These are phyloP conservation scores for Blastobasis adustella DNA, from an alignment of 2,888 invertebrate species.

Conservation along the genomic window DNA sequence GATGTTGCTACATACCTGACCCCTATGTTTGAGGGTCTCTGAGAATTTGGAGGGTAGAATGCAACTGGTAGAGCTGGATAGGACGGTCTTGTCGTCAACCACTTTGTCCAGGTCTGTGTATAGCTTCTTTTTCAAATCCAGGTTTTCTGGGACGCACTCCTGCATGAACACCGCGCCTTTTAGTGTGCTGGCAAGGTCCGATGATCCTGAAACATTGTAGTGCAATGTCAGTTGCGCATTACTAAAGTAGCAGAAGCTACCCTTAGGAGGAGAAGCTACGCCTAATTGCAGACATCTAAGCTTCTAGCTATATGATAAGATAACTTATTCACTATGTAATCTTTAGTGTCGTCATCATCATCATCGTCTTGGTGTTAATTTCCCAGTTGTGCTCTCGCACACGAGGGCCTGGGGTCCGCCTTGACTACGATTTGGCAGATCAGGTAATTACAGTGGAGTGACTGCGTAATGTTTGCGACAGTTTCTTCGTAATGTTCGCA, in stretches of 20 bases:
- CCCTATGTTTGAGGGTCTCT: constrained; percentile 82
- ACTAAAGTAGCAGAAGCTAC: neutral
- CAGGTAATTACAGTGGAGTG: too few relatives aligned
- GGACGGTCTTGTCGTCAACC: constrained; percentile 82
- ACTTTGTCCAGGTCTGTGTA: constrained; percentile 86
- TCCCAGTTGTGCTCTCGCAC: too few relatives aligned
- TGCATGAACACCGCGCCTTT: constrained; percentile 88
- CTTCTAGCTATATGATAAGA: too few relatives aligned
- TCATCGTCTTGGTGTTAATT: too few relatives aligned
- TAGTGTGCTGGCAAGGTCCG: constrained; percentile 80
- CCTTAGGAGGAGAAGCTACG: neutral
- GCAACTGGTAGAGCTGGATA: constrained; percentile 96
- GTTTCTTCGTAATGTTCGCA: too few relatives aligned
- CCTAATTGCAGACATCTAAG: too few relatives aligned
- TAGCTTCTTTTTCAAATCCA: constrained; percentile 88
- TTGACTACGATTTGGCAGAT: too few relatives aligned
- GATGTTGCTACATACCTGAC: constrained; percentile 52
- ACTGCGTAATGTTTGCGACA: too few relatives aligned
- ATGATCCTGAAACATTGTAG: constrained; percentile 73
- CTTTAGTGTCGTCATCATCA: too few relatives aligned
- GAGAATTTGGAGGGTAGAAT: constrained; percentile 92
- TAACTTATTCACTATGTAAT: too few relatives aligned
- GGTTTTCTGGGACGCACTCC: constrained; percentile 94
- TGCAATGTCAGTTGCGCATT: neutral
- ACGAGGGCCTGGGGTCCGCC: too few relatives aligned